Evolutionary conservation across 1,140 invertebrate genomes (phyloP), one percentile per base, ranked within the genome.

Genomic region (Coptotermes formosanus): DNA sequence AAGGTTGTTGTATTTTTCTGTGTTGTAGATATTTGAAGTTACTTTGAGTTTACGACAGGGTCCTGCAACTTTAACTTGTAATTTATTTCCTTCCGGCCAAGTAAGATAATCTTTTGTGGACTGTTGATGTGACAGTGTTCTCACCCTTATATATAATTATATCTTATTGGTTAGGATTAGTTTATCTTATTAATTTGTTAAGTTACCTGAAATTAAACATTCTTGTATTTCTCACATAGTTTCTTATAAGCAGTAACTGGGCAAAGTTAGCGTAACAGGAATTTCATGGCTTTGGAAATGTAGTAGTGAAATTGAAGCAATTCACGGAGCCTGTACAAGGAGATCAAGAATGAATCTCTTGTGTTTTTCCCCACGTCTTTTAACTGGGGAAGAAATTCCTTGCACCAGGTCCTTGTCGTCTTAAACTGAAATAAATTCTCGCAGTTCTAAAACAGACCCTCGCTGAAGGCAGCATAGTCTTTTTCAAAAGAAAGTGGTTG

Each of bases 341-440:
- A 75, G 25, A 75, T 75, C 64, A 75, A 30, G 64, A 30, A n/a
- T 25, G 9, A 75, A 75, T 25, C 25, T 75, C n/a, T 75, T 75
- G 64, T 75, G 64, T 75, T 75, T 75, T 75, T 30, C 59, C 59
- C 25, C 64, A 30, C 9, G 64, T 75, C 64, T n/a, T 75, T 75
- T 75, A 75, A 75, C 64, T 25, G 64, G 64, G 64, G n/a, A 30
- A 75, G 64, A 14, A 75, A 75, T 75, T 75, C 64, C 64, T 75
- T 75, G 64, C 64, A 75, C 64, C 64, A 75, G 30, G n/a, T 75
- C n/a, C 25, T 75, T 75, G 64, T 75, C 64, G 64, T 75, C 64
- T 75, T 75, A 75, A 75, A 75, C 25, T 75, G 64, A 75, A 75
- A 75, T 75, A 75, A 75, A 75, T 75, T 75, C 64, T 75, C 64